Evolutionary conservation across 2,888 invertebrate species (phyloP).

Genomic region (Erebia ligea): DNA sequence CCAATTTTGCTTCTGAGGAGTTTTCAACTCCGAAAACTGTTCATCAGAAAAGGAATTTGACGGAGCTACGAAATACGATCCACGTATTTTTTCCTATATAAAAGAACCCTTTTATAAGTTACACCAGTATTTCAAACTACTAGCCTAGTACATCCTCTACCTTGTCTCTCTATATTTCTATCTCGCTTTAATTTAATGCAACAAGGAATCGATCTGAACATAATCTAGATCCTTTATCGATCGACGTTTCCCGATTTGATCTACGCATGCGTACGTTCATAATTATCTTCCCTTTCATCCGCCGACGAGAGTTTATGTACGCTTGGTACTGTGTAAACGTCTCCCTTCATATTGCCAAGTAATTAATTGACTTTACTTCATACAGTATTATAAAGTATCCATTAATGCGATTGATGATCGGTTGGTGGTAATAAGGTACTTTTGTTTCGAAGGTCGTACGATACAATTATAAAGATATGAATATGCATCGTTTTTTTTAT

Average conservation of each 20-base stretch:
- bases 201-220: conserved; percentile 62
- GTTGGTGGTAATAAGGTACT: conserved; percentile 50
- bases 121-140: not conserved
- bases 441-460: conserved; percentile 25
- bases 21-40: no score
- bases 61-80: no score
- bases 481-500: no score
- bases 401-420: conserved; percentile 50
- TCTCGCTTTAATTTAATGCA: conserved; percentile 49
- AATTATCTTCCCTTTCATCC: conserved; percentile 80
- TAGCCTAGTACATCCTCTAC: not conserved
- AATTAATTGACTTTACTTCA: conserved; percentile 71
- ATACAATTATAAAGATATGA: not conserved
- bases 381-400: conserved; percentile 68
- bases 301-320: conserved; percentile 76
- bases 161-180: conserved; percentile 17
- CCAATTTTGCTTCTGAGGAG: no score
- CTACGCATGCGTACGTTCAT: conserved; percentile 79
- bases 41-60: no score
- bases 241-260: conserved; percentile 78
- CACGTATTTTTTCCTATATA: no score
- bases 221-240: conserved; percentile 75
- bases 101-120: no score
- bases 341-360: conserved; percentile 75
- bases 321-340: conserved; percentile 72